These are phyloP conservation scores for Scalopus aquaticus DNA, from an alignment of 2,113 vertebrate genomes.

Conservation along the genomic window DNA sequence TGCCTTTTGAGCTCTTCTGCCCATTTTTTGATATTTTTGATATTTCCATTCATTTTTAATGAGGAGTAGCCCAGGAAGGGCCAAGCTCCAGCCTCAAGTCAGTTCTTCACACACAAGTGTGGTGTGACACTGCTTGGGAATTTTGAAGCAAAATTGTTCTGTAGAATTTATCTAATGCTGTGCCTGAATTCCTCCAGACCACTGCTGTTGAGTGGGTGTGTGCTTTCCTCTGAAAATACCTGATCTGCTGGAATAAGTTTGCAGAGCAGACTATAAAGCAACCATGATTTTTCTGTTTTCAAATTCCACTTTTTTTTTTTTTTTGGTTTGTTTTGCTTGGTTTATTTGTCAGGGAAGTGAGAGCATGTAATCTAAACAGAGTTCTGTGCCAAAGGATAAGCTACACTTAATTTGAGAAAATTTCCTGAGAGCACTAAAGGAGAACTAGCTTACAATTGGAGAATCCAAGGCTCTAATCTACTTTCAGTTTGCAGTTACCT, in stretches of 20 bases:
- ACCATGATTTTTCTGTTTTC: slow-evolving; percentile 41
- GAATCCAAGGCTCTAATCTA: neutral
- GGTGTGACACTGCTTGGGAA: neutral
- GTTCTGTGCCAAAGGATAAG: slow-evolving; percentile 2
- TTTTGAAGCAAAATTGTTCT: neutral
- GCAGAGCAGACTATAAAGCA: neutral
- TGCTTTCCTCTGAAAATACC: slow-evolving; percentile 4
- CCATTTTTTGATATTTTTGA: no score
- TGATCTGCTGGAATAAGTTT: neutral
- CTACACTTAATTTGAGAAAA: slow-evolving; percentile 48
- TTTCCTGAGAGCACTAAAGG: slow-evolving; percentile 37
- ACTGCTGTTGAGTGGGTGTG: neutral
- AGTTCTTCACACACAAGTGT: neutral
- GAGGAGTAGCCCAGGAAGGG: neutral
- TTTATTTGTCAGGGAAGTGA: slow-evolving; percentile 22
- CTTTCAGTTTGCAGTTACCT: slow-evolving; percentile 32
- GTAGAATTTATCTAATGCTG: neutral
- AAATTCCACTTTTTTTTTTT: neutral
- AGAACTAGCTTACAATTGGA: neutral
- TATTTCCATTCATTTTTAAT: neutral
- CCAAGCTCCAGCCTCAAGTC: neutral
- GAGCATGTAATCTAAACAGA: neutral
- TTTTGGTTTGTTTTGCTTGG: neutral
- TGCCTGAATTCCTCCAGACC: slow-evolving; percentile 2
- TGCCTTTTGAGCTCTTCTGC: no score